Evolutionary conservation across 2,888 invertebrate genomes (phyloP), one percentile per base, ranked within the genome.

Genomic region (Latrodectus elegans): DNA sequence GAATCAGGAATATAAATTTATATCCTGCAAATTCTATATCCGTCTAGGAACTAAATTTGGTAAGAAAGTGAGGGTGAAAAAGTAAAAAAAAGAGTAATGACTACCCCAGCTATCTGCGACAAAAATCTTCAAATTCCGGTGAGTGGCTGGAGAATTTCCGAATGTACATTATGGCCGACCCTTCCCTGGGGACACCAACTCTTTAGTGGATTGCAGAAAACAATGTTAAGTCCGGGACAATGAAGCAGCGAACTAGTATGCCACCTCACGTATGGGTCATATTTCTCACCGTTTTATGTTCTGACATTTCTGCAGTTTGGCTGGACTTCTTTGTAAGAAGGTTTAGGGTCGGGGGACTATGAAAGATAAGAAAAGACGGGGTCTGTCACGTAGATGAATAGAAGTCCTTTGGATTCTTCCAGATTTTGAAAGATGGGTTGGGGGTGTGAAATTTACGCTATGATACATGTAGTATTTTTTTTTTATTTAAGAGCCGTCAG

Each of bases 241-340:
- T 51, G 67, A 78, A 78, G 15, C 53, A 78, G 22, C 51, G 14
- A 52, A 78, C 77, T 78, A 68, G 49, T 78, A 78, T 78, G 77
- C 68, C 1, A 49, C 53, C 68, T 78, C 77, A 78, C 77, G 77
- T 78, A 53, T 26, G 14, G 49, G 49, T 53, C 67, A 68, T 78
- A 78, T 78, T 68, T 78, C 68, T 78, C n/a, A 52, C 11, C 52
- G 26, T 12, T 78, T 78, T 78, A 68, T 51, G 68, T 22, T 52
- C 51, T 78, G 68, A 53, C 68, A 68, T 68, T 51, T 68, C 15
- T 26, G 52, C 52, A n/a, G 68, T 52, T 64, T 75, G 38, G 64
- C 14, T n/a, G 74, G 22, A 17, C 55, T 55, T 55, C 22, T 1
- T 11, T 74, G 74, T 38, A 64, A 55, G 73, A 14, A 53, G 53